Base-by-base conservation (phyloP, 2,888 invertebrate genomes). In the Lacanobia wlatinum region DNA sequence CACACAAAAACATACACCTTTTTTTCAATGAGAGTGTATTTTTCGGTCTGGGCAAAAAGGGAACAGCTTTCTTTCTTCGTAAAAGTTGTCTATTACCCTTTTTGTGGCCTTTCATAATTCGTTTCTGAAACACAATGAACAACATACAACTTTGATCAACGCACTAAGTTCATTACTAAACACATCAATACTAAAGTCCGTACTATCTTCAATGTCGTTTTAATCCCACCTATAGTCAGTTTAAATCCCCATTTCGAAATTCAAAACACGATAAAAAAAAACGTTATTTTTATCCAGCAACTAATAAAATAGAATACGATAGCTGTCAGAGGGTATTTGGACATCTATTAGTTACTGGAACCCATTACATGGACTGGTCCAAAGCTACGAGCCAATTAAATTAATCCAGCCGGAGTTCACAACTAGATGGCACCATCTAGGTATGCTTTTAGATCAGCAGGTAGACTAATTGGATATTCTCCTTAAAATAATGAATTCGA, bases 381-480 rank as follows among this genome's bases (percentile, higher is more conserved):
- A n/a, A n/a, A 28, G 28, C 9, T 55, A 2, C 28, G 9, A 59
- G 59, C 38, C 7, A 40, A 58, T 38, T 3, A 21, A 58, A 3
- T 8, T 40, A 59, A 40, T 59, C 40, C 40, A 10, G n/a, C 7
- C 21, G 12, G 40, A 59, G 21, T 40, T 40, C 40, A 40, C 7
- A 21, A 21, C 21, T 21, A 40, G 14, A 56, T 12, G 34, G n/a
- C n/a, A n/a, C n/a, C 58, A 38, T n/a, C n/a, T n/a, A 58, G 38
- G n/a, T 58, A 58, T 12, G 6, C 14, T 40, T 40, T 59, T 8
- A 59, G 40, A 59, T 40, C 40, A 59, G 8, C 1, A 59, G 4
- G 59, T 59, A 59, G 21, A 3, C 59, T 59, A 59, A 59, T 40
- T 59, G 59, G 59, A 59, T 59, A 40, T 59, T 59, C 21, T 40